These are phyloP conservation scores for Tanytarsus gracilentus DNA, from an alignment of 2,888 invertebrate species.

Conservation along the genomic window DNA sequence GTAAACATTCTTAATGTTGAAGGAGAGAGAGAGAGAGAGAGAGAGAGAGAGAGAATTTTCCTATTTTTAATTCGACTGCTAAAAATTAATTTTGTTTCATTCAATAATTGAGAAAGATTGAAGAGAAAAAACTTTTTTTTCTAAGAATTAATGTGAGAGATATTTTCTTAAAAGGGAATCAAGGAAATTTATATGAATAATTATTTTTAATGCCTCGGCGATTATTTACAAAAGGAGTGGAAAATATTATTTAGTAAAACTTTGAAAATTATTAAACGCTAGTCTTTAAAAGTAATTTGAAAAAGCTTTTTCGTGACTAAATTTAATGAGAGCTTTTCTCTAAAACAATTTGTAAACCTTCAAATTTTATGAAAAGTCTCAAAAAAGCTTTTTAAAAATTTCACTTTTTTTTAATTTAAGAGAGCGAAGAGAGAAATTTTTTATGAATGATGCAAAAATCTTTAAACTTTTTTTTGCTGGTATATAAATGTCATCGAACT, in stretches of 20 bases:
- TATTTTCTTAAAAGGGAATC: background rate
- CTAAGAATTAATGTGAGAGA: background rate
- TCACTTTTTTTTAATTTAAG: background rate
- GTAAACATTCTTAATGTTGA: background rate
- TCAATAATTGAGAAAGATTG: too few relatives aligned
- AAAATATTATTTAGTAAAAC: too few relatives aligned
- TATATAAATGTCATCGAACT: background rate
- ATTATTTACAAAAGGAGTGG: too few relatives aligned
- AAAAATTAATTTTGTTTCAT: conserved; percentile 1
- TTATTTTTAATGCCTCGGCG: too few relatives aligned
- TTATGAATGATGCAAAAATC: background rate
- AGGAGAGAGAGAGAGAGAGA: background rate
- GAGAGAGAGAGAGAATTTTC: background rate
- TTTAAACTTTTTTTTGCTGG: background rate
- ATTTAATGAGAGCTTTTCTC: background rate
- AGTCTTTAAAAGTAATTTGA: too few relatives aligned
- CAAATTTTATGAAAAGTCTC: background rate
- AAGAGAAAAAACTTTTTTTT: background rate
- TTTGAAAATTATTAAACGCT: too few relatives aligned
- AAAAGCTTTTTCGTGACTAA: background rate
- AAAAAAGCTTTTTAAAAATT: background rate
- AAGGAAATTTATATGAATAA: background rate
- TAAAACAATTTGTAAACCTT: background rate
- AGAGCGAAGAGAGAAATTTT: background rate
- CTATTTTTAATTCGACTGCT: background rate